phyloP scores from a whole-genome alignment of 2,797 vertebrate species.

The Sebastes glaucus region DNA sequence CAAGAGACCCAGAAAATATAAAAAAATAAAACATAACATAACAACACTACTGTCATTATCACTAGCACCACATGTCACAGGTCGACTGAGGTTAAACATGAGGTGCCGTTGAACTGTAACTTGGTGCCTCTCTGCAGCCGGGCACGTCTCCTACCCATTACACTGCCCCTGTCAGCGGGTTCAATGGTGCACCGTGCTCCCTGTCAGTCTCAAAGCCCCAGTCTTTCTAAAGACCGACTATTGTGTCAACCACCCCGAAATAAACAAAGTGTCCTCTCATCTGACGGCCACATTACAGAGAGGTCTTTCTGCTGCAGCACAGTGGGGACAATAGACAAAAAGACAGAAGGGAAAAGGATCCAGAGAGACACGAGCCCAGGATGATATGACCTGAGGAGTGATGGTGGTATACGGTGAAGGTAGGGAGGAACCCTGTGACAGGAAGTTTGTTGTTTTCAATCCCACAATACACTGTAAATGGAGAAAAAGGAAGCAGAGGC shows the following conservation, averaged over 20 bases:
- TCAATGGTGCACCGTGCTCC: constrained; percentile 59
- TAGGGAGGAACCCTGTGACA: not conserved
- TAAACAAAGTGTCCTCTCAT: constrained; percentile 75
- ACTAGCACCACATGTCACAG: not conserved
- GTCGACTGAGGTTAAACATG: constrained; percentile 7
- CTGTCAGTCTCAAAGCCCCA: constrained; percentile 31
- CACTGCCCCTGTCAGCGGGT: constrained; percentile 54
- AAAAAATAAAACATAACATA: too few species aligned
- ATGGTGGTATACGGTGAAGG: not conserved
- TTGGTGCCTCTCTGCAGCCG: constrained; percentile 44
- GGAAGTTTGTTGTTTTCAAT: not conserved
- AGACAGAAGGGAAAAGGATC: constrained; percentile 28
- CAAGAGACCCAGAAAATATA: too few species aligned
- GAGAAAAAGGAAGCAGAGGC: not conserved
- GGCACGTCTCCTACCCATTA: constrained; percentile 69
- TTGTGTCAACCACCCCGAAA: constrained; percentile 66
- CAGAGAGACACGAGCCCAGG: not conserved
- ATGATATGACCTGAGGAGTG: not conserved
- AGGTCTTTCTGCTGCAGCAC: constrained; percentile 60
- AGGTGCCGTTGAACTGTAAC: constrained; percentile 15
- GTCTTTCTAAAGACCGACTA: constrained; percentile 53
- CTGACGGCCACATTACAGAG: constrained; percentile 52
- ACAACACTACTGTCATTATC: not conserved
- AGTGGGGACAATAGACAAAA: constrained; percentile 57
- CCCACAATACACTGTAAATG: not conserved